Conservation (phyloP, 1,140 invertebrate species). For the Spodoptera litura region DNA sequence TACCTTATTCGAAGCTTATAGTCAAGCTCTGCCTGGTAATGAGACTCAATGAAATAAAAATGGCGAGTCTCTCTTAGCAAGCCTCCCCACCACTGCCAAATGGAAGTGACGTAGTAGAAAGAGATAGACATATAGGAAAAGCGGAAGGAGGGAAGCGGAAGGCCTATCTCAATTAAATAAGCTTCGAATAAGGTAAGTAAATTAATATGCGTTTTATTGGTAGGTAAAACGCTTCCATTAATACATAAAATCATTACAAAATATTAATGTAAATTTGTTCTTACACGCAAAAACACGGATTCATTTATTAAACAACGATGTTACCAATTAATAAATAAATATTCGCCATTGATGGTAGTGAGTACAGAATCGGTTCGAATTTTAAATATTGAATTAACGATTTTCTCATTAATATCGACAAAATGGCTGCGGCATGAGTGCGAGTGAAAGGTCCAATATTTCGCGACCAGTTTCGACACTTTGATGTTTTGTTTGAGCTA, state of each 20-base stretch:
- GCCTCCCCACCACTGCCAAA: no score
- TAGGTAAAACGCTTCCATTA: no score
- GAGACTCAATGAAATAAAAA: no score
- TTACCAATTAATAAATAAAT: constrained; percentile 48
- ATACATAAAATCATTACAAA: not conserved
- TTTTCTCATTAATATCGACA: constrained; percentile 22
- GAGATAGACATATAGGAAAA: no score
- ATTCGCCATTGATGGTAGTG: constrained; percentile 13
- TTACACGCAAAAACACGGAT: constrained; percentile 3
- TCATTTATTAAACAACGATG: constrained; percentile 12
- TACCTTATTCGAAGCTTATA: no score
- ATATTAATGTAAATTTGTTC: not conserved
- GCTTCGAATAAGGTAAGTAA: no score
- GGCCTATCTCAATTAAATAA: no score
- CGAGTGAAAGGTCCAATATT: constrained; percentile 11
- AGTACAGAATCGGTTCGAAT: constrained; percentile 4
- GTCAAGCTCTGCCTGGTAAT: no score
- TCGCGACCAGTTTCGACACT: constrained; percentile 2
- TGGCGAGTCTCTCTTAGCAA: no score
- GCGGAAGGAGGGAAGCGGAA: no score
- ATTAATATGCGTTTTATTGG: no score
- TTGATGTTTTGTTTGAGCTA: not conserved
- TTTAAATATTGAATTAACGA: constrained; percentile 42
- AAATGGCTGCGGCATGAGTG: not conserved
- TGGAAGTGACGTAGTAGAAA: no score